A percentile compares a stretch with the other conserved stretches of the same genome.
Evolutionary conservation across 1,140 invertebrate species (phyloP).

Genomic region (Teleogryllus occipitalis): DNA sequence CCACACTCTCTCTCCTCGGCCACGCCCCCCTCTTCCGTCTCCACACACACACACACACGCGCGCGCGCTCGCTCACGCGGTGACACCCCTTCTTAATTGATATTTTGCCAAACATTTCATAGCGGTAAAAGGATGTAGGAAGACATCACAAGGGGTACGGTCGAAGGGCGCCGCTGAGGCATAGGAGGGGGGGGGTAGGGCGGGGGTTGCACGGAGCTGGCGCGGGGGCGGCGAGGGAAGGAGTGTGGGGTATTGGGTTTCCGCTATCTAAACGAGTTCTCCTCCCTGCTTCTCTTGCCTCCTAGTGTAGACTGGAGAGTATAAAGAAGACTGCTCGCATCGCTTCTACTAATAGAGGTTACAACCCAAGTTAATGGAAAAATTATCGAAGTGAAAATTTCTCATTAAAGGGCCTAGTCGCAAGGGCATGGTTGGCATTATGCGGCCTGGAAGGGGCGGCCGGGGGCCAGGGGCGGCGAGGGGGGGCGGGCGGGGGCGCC

Average conservation of each 20-base stretch:
- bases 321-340: conserved; percentile 24
- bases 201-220: too few species aligned
- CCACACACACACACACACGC: neutral
- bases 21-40: too few species aligned
- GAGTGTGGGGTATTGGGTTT: conserved; percentile 12
- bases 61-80: neutral
- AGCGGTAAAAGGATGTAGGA: conserved; percentile 11
- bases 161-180: neutral
- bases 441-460: conserved; percentile 6
- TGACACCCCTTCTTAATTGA: conserved; percentile 21
- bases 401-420: conserved; percentile 26
- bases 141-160: neutral
- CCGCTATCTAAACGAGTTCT: conserved; percentile 7
- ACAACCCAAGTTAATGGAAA: conserved; percentile 28
- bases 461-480: neutral
- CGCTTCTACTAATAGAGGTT: conserved; percentile 26
- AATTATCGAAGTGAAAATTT: conserved; percentile 30
- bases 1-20: too few species aligned
- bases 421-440: conserved; percentile 16
- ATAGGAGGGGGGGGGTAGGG: too few species aligned
- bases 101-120: conserved; percentile 24
- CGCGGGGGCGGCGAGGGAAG: neutral
- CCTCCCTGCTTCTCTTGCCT: neutral
- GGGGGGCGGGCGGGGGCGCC: neutral
- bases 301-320: conserved; percentile 12